Base-by-base conservation (phyloP, 1,140 invertebrate genomes). In the Lepidurus couesii region DNA sequence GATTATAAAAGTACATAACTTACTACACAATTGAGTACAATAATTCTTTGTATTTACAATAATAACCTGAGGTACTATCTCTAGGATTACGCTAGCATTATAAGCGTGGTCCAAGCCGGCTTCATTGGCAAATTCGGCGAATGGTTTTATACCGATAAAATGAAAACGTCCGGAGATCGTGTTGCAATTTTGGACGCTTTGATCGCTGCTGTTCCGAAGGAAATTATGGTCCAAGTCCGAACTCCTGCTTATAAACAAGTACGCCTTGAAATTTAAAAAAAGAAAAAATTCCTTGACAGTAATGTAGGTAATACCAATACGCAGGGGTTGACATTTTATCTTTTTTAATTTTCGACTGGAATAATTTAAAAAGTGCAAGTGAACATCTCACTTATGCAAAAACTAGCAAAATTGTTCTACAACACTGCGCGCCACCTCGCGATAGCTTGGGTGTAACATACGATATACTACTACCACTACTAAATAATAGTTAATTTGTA, bases 41-140 rank as follows among this genome's bases (percentile, higher is more conserved):
- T 34, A 34, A 34, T 3, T 26, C 34, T 0, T 26, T n/a, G 24
- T 7, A 11, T 44, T 16, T 76, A 42, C 5, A 7, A 5, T 24
- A n/a, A 6, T 44, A 13, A 44, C 21, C 75, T 10, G 42, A 42
- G n/a, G n/a, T 13, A 10, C 44, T 24, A n/a, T 16, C 45, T 76
- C 26, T 44, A 76, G n/a, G 16, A 44, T 43, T 76, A 42, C 13
- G 75, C 42, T 6, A 43, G 43, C 26, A 47, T 76, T 76, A 79
- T 79, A 8, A 42, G 42, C 3, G 73, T 74, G 7, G 74, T 79
- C 13, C 78, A 79, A 42, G 78, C 43, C 21, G 78, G 78, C 16
- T 77, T 79, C 78, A 77, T 79, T 43, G 78, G 78, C 34, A 79
- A 73, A 10, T 79, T 42, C 21, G 78, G 78, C n/a, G 78, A 79